phyloP scores from a whole-genome alignment of 2,888 invertebrate species.

The Lissocephala sabroskyi region DNA sequence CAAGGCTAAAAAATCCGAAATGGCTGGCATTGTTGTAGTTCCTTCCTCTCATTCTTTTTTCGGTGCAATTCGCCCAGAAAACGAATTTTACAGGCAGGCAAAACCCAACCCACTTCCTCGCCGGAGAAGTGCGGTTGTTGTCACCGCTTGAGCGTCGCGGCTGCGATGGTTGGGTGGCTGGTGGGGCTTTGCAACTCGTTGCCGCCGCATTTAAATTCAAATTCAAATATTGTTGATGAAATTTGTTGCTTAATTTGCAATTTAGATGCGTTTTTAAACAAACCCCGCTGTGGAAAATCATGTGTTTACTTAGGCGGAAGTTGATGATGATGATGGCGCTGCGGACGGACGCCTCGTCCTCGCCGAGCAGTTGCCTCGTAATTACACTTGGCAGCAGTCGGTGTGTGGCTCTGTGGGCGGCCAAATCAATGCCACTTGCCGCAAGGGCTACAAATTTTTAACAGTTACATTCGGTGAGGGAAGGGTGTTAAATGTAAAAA shows the following conservation, averaged over 20 bases:
- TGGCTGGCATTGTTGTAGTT: conserved; percentile 62
- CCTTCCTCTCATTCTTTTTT: too few species aligned
- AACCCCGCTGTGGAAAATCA: conserved; percentile 49
- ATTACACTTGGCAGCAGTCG: background rate
- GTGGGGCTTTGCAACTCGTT: conserved; percentile 17
- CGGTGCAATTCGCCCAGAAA: conserved; percentile 30
- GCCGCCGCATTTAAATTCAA: conserved; percentile 60
- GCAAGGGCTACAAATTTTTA: conserved; percentile 23
- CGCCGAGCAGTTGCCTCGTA: background rate
- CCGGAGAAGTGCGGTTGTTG: too few species aligned
- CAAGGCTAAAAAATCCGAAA: conserved; percentile 29
- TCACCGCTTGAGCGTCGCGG: too few species aligned
- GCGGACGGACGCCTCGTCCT: too few species aligned
- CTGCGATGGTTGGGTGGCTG: too few species aligned
- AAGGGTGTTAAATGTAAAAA: too few species aligned
- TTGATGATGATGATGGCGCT: conserved; percentile 14
- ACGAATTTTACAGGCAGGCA: conserved; percentile 63
- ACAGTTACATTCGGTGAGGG: too few species aligned
- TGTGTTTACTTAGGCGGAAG: conserved; percentile 64
- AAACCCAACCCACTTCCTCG: too few species aligned
- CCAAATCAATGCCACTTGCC: conserved; percentile 15
- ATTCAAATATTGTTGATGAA: conserved; percentile 66
- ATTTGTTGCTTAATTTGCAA: conserved; percentile 66
- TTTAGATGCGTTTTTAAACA: conserved; percentile 65
- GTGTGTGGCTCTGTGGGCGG: background rate